Percentiles rank a stretch among this genome's conserved stretches.
phyloP scores from a whole-genome alignment of 2,888 invertebrate genomes.

The Imbricaverruca yamaguchii region DNA sequence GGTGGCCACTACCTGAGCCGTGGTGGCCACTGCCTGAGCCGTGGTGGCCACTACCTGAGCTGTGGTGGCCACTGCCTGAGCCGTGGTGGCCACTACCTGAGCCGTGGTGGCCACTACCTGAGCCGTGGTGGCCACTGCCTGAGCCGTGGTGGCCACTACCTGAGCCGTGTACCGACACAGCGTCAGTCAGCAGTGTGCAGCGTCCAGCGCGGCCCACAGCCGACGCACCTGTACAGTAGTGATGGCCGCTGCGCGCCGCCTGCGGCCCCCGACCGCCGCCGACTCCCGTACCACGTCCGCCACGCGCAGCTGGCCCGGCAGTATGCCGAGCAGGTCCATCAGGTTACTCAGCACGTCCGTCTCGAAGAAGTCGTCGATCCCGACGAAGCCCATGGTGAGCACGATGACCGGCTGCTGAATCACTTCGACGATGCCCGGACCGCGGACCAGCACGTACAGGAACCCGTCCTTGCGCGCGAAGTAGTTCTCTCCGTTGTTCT shows the following conservation, averaged over 20 bases:
- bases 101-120: too few species aligned
- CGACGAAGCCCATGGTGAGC: slow-evolving; percentile 26
- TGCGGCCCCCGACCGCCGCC: neutral
- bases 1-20: too few species aligned
- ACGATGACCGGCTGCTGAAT: slow-evolving; percentile 28
- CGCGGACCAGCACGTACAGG: slow-evolving; percentile 28
- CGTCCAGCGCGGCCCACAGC: too few species aligned
- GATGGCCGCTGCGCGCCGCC: neutral
- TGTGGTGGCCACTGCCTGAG: too few species aligned
- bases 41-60: too few species aligned
- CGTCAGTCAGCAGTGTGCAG: too few species aligned
- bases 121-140: too few species aligned
- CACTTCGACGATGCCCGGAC: slow-evolving; percentile 25
- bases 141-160: too few species aligned
- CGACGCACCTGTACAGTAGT: too few species aligned
- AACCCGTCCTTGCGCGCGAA: slow-evolving; percentile 24
- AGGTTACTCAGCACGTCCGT: slow-evolving; percentile 21
- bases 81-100: too few species aligned
- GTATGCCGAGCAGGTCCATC: slow-evolving; percentile 27
- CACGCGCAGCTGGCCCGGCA: slow-evolving; percentile 26
- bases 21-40: too few species aligned
- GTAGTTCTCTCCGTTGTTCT: slow-evolving; percentile 29
- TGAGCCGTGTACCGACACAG: too few species aligned
- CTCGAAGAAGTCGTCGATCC: slow-evolving; percentile 29
- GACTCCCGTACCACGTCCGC: slow-evolving; percentile 27